Conservation (phyloP, 2,113 vertebrate genomes). For the Aptenodytes forsteri region DNA sequence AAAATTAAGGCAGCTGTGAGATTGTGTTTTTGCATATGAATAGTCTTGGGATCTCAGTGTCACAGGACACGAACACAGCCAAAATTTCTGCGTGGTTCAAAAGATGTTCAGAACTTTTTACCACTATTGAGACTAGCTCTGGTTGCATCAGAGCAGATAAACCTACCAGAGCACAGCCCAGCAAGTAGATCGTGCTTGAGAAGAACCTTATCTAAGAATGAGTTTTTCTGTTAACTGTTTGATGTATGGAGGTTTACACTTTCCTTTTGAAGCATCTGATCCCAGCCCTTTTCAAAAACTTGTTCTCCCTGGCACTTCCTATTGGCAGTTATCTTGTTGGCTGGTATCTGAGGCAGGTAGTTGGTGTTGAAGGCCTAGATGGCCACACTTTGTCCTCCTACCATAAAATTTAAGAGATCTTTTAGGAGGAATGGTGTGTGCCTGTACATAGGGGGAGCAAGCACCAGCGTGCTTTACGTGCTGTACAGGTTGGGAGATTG, state of each 20-base stretch:
- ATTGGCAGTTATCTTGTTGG: background rate
- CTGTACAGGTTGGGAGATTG: background rate
- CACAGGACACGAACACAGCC: background rate
- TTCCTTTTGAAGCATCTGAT: background rate
- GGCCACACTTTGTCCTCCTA: background rate
- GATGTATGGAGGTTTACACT: background rate
- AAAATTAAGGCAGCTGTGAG: background rate
- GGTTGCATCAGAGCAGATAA: background rate
- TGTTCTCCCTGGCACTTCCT: background rate
- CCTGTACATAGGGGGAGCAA: background rate
- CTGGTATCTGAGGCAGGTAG: background rate
- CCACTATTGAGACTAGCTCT: background rate
- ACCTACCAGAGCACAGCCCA: background rate
- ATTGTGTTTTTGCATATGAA: background rate
- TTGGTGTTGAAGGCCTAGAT: background rate
- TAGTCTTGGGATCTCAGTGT: background rate
- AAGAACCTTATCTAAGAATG: background rate
- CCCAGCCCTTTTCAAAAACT: background rate
- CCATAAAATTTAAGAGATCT: background rate
- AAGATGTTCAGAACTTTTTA: background rate
- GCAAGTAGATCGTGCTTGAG: background rate
- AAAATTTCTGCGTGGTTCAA: background rate
- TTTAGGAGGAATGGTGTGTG: background rate
- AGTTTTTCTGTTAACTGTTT: background rate
- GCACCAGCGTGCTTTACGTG: background rate